Conservation (phyloP, 2,888 invertebrate species). For the Rapana venosa region DNA sequence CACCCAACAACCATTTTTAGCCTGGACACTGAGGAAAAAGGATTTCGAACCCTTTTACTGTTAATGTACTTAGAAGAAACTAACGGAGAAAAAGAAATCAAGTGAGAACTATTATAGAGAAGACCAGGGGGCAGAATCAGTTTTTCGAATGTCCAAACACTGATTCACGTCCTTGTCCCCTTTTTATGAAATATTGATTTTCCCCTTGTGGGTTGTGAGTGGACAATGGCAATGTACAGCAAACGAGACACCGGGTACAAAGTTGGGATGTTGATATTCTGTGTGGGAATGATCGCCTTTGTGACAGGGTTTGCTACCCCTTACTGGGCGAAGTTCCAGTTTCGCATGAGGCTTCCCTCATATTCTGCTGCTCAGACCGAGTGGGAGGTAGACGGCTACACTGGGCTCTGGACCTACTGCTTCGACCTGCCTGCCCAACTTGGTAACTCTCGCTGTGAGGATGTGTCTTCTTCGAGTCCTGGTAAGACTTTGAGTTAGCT, state of each 20-base stretch:
- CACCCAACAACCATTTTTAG: too few relatives aligned
- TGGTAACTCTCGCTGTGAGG: neutral
- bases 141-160: too few relatives aligned
- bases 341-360: neutral
- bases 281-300: neutral
- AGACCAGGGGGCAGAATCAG: too few relatives aligned
- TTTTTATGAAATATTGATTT: too few relatives aligned
- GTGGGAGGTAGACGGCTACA: neutral
- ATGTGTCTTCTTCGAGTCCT: slow-evolving; percentile 2
- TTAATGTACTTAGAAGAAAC: too few relatives aligned
- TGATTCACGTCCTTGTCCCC: too few relatives aligned
- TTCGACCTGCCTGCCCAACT: neutral
- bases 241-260: slow-evolving; percentile 3
- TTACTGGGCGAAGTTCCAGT: neutral
- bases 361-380: neutral
- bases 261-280: neutral
- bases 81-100: too few relatives aligned
- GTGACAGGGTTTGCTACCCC: slow-evolving; percentile 2
- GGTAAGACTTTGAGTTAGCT: neutral
- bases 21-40: too few relatives aligned
- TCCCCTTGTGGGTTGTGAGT: too few relatives aligned
- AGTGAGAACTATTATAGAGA: too few relatives aligned
- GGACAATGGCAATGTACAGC: neutral
- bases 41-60: too few relatives aligned
- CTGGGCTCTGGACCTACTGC: neutral